Evolutionary conservation across 2,797 vertebrate species (phyloP).

Genomic region (Huso huso): DNA sequence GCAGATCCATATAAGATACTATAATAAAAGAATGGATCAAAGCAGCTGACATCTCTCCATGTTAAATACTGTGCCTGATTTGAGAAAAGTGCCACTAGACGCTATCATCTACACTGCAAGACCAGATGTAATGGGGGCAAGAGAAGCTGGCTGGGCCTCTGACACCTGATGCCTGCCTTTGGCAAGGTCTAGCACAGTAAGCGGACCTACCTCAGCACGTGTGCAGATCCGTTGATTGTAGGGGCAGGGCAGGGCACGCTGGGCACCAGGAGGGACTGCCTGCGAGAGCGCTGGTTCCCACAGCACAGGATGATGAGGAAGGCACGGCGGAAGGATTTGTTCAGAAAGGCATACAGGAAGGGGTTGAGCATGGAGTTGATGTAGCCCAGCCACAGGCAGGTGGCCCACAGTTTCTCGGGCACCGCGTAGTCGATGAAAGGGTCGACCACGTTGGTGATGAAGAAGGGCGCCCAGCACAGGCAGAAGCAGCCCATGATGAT

Average conservation of each 20-base stretch:
- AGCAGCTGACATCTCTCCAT: no score
- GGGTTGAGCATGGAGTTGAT: slow-evolving; percentile 98
- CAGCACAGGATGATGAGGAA: slow-evolving; percentile 98
- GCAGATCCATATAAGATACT: no score
- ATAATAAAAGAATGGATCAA: no score
- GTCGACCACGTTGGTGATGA: slow-evolving; percentile 92
- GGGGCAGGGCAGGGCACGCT: slow-evolving; percentile 76
- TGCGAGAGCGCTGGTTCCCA: slow-evolving; percentile 79
- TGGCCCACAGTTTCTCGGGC: slow-evolving; percentile 82
- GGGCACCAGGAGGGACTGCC: slow-evolving; percentile 79
- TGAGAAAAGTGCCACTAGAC: no score
- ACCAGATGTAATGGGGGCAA: no score
- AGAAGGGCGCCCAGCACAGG: slow-evolving; percentile 97
- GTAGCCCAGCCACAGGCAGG: slow-evolving; percentile 96
- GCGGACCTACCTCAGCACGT: slow-evolving; percentile 85
- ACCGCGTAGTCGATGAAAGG: slow-evolving; percentile 92
- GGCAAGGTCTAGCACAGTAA: no score
- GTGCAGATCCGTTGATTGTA: slow-evolving; percentile 91
- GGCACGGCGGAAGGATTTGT: slow-evolving; percentile 97
- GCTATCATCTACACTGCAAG: no score
- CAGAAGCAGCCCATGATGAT: slow-evolving; percentile 99
- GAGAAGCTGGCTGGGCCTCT: no score
- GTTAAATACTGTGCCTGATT: no score
- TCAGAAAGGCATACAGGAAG: slow-evolving; percentile 97
- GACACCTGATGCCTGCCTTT: no score